Conservation (phyloP, 2,888 invertebrate species). For the Cylloceria caligata region DNA sequence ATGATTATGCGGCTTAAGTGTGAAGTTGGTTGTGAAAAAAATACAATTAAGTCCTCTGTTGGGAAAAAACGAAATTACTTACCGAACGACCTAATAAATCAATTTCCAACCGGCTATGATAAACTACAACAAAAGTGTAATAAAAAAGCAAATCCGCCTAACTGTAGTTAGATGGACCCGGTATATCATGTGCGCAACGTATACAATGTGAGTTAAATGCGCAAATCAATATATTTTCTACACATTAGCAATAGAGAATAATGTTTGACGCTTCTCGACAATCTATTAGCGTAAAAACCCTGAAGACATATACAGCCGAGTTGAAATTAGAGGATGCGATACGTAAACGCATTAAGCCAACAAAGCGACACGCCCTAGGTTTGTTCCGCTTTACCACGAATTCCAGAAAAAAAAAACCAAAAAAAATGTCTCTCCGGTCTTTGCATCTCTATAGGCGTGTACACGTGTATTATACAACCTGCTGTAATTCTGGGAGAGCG, state of each 20-base stretch:
- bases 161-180: too few species aligned
- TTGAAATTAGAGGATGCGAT: slow-evolving; percentile 6
- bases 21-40: too few species aligned
- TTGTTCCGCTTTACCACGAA: slow-evolving; percentile 49
- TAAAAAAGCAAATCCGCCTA: too few species aligned
- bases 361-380: slow-evolving; percentile 41
- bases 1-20: too few species aligned
- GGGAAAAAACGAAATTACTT: too few species aligned
- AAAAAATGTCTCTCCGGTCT: slow-evolving; percentile 6
- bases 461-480: slow-evolving; percentile 54
- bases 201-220: background rate
- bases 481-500: slow-evolving; percentile 55
- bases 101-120: too few species aligned
- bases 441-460: slow-evolving; percentile 3
- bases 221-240: background rate
- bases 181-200: too few species aligned
- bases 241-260: background rate
- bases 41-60: too few species aligned
- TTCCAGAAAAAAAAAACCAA: slow-evolving; percentile 36
- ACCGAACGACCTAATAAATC: too few species aligned
- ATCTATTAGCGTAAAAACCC: background rate
- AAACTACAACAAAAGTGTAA: too few species aligned
- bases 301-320: background rate
- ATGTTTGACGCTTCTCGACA: background rate
- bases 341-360: slow-evolving; percentile 34